A percentile compares a stretch with the other conserved stretches of the same genome.
Conservation (phyloP, 2,888 invertebrate species). For the Tipula vernalis region DNA sequence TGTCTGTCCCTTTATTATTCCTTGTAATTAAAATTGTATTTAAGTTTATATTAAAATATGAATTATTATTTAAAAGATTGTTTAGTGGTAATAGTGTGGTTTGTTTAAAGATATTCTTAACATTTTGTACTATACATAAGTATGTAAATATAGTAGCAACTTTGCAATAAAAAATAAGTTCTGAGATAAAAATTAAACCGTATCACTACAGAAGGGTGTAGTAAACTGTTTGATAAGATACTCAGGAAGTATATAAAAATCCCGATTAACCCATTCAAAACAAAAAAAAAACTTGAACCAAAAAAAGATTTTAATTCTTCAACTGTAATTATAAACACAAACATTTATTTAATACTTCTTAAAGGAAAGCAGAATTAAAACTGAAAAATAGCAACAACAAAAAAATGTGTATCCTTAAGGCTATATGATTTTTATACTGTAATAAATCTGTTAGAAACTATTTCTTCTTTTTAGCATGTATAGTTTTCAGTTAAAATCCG, state of each 20-base stretch:
- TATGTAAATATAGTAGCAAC: background rate
- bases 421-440: background rate
- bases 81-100: too few species aligned
- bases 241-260: too few species aligned
- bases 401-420: background rate
- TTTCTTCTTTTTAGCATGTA: background rate
- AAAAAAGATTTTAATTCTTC: background rate
- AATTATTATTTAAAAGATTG: background rate
- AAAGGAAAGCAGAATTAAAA: background rate
- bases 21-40: background rate
- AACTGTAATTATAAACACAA: background rate
- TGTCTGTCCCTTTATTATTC: background rate
- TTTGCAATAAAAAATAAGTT: background rate
- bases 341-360: background rate
- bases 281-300: background rate
- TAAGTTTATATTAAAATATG: background rate
- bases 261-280: background rate
- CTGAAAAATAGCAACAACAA: background rate
- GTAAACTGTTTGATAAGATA: background rate
- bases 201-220: background rate
- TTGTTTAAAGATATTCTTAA: background rate
- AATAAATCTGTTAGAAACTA: background rate
- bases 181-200: too few species aligned
- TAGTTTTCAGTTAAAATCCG: background rate
- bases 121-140: too few species aligned